phyloP scores from a whole-genome alignment of 2,888 invertebrate species.

The Apoda limacodes region DNA sequence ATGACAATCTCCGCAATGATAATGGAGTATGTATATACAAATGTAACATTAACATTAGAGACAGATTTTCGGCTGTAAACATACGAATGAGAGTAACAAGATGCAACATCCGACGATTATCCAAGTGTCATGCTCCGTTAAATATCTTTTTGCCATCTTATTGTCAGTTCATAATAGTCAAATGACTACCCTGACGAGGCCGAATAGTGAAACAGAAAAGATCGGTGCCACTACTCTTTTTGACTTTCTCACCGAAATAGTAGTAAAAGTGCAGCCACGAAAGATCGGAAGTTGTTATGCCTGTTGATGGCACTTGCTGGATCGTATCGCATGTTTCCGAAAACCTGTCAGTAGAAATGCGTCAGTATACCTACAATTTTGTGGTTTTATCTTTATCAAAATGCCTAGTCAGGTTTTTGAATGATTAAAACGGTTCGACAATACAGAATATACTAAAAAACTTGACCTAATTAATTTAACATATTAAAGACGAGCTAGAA shows the following conservation, averaged over 20 bases:
- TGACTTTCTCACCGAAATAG: constrained; percentile 85
- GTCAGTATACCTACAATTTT: constrained; percentile 29
- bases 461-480: too few relatives aligned
- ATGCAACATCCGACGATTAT: constrained; percentile 26
- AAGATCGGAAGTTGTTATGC: constrained; percentile 96
- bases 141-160: background rate
- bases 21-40: constrained; percentile 31
- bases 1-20: constrained; percentile 26
- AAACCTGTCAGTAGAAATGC: constrained; percentile 77
- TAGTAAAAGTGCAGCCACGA: constrained; percentile 91
- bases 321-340: constrained; percentile 92
- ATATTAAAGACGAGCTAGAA: too few relatives aligned
- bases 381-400: too few relatives aligned
- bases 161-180: constrained; percentile 8
- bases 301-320: constrained; percentile 88
- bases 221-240: constrained; percentile 30
- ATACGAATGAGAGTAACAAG: constrained; percentile 26
- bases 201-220: constrained; percentile 23
- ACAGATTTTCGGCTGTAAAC: constrained; percentile 33
- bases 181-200: constrained; percentile 20
- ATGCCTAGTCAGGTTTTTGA: too few relatives aligned
- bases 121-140: constrained; percentile 27
- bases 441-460: too few relatives aligned
- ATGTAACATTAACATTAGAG: constrained; percentile 33
- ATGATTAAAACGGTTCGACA: too few relatives aligned